Percentiles rank a stretch among this genome's conserved stretches.
Conservation (phyloP, 2,797 vertebrate genomes). For the Macroramphosus scolopax region DNA sequence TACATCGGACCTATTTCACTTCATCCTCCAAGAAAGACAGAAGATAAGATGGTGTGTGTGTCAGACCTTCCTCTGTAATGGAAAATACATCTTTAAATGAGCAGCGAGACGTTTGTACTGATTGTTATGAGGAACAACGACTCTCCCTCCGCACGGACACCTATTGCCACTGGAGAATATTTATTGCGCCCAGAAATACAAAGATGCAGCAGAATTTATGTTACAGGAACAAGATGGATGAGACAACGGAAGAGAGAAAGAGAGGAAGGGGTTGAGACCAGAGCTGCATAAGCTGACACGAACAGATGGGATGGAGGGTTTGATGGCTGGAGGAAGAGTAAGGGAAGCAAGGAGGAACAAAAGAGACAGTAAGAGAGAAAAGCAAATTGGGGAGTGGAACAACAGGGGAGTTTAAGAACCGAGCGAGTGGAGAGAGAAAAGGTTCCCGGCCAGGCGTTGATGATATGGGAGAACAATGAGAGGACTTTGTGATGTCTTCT, state of each 20-base stretch:
- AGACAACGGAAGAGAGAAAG: slow-evolving; percentile 5
- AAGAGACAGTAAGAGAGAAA: slow-evolving; percentile 9
- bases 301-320: slow-evolving; percentile 50
- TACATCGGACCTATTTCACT: no score
- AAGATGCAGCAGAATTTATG: slow-evolving; percentile 10
- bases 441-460: no score
- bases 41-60: no score
- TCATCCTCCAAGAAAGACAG: no score
- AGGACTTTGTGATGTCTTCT: slow-evolving; percentile 20
- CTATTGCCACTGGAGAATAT: slow-evolving; percentile 4
- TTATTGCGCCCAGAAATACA: slow-evolving; percentile 18
- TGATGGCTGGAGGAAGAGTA: slow-evolving; percentile 40
- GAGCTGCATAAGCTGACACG: slow-evolving; percentile 29
- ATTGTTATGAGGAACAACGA: slow-evolving; percentile 18
- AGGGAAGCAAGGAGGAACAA: slow-evolving; percentile 29
- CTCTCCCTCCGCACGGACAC: slow-evolving; percentile 5
- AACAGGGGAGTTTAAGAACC: neutral
- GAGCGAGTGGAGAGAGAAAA: slow-evolving; percentile 1
- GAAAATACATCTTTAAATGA: no score
- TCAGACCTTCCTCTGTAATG: no score
- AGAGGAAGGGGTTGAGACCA: no score
- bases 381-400: slow-evolving; percentile 2
- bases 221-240: slow-evolving; percentile 20
- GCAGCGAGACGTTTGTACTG: slow-evolving; percentile 1
- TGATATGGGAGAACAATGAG: slow-evolving; percentile 5